Base-by-base conservation (phyloP, 2,888 invertebrate genomes). In the Himalopsyche tibetana region DNA sequence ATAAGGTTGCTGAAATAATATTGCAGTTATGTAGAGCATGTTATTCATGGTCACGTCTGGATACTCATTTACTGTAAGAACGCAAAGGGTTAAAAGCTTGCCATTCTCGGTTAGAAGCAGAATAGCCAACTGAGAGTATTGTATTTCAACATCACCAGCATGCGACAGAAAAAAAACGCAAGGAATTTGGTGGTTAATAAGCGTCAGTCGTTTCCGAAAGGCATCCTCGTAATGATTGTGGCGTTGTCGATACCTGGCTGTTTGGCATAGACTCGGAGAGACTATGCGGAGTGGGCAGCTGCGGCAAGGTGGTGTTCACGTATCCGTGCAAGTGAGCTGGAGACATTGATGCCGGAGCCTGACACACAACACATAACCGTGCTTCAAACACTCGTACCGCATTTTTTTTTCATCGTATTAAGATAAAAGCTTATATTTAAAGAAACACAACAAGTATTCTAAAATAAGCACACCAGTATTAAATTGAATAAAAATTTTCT, bases 291-390 rank as follows among this genome's bases (percentile, higher is more conserved):
- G 88, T 94, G 93, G 91, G 95, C 93, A 94, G 95, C 94, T 91
- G 94, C 93, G 91, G 95, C 94, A 89, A 95, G 85, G 92, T 92
- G 90, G 90, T 90, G 87, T 91, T 91, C 88, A 92, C 92, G 90
- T 94, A 96, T 90, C 94, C 94, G 93, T 96, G 96, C 91, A 96
- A 94, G 93, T 96, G 97, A 91, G 97, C 97, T 89, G 97, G 96
- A 89, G 97, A 97, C 96, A 97, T 97, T 91, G 97, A 96, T 92
- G 98, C 97, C 90, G 98, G 98, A 91, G 98, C 98, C 97, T 98
- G 94, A 79, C 74, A 74, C 74, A 28, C 63, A 63, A 63, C 90
- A 63, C 63, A 63, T 74, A 36, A 74, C 74, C 74, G 15, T 38
- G 74, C 74, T 74, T 74, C 36, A 36, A 74, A 8, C n/a, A 63